Conservation (phyloP, 2,113 vertebrate species). For the Terrapene triunguis region DNA sequence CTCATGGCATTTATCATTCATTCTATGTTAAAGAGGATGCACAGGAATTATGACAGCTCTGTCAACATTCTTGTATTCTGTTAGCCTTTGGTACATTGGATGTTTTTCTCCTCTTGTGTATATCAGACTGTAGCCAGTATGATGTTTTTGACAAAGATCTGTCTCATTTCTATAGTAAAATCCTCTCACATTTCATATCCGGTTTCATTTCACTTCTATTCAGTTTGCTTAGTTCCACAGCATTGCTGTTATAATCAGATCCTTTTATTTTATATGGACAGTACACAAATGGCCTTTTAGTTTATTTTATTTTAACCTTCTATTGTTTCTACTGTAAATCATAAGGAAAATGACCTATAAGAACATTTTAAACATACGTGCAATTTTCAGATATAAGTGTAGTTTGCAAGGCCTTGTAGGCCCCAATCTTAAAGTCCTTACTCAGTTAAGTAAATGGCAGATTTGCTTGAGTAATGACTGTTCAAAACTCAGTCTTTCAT, state of each 20-base stretch:
- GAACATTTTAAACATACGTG: conserved; percentile 23
- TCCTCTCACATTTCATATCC: conserved; percentile 15
- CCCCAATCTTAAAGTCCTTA: conserved; percentile 13
- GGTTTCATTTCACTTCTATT: conserved; percentile 70
- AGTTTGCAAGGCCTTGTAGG: conserved; percentile 21
- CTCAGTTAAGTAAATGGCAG: conserved; percentile 14
- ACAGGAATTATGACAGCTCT: neutral
- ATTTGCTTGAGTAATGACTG: conserved; percentile 2
- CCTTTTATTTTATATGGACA: conserved; percentile 7
- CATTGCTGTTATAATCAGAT: neutral
- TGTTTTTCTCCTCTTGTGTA: neutral
- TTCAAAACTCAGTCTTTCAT: neutral
- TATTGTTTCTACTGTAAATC: conserved; percentile 18
- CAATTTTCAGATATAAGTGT: conserved; percentile 17
- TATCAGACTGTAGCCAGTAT: neutral
- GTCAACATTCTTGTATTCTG: neutral
- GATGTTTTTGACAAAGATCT: conserved; percentile 45
- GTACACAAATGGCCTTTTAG: conserved; percentile 5
- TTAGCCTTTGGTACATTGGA: neutral
- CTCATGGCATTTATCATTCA: neutral
- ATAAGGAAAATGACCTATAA: conserved; percentile 35
- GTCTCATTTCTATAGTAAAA: conserved; percentile 60
- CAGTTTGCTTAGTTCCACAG: conserved; percentile 54
- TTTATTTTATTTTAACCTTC: conserved; percentile 50
- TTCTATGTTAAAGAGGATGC: accelerated